Base-by-base conservation (phyloP, 2,113 vertebrate genomes). In the Melanerpes aurifrons region DNA sequence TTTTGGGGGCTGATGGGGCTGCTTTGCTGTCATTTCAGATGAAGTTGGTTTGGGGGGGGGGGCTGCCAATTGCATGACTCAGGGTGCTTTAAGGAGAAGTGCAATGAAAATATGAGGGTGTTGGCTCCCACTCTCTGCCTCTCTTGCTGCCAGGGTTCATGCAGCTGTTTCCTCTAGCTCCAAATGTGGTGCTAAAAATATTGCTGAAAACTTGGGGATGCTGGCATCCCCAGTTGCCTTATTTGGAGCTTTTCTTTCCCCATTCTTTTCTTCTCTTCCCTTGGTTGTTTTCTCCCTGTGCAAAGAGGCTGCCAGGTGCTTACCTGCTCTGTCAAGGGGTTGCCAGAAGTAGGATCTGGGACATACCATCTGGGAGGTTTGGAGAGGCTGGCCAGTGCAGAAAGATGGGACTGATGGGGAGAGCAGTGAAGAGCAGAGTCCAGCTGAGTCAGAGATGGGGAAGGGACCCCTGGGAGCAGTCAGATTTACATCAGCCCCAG, bases 161-260 rank as follows among this genome's bases (percentile, higher is more conserved):
- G 1, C 87, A 91, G 94, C 77, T 64, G 69, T 77, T 94, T 54
- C 82, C 86, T 94, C 70, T 32, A 31, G 83, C 91, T 88, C 73
- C 3, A 67, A 92, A 61, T n/a, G 17, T 54, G 9, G 10, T 37
- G 68, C 48, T 93, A 69, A 91, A 93, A 87, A n/a, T 82, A 57
- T 17, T 69, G 35, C 0, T 35, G 58, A 53, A 77, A 94, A 26
- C 62, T 50, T 70, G 22, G 12, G 48, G 59, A 14, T 45, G 56
- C 43, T 83, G 19, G 21, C 32, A 9, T 57, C 59, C 31, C 59
- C 9, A 64, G 28, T 9, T 7, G 24, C 31, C 43, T 85, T 25
- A 3, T 68, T 26, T 48, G 24, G n/a, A 78, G 53, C 3, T 74
- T 40, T 83, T 15, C 16, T 14, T 47, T 47, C 16, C n/a, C n/a